A percentile compares a stretch with the other conserved stretches of the same genome.
Conservation (phyloP, 2,888 invertebrate species). For the Ecdyonurus torrentis region DNA sequence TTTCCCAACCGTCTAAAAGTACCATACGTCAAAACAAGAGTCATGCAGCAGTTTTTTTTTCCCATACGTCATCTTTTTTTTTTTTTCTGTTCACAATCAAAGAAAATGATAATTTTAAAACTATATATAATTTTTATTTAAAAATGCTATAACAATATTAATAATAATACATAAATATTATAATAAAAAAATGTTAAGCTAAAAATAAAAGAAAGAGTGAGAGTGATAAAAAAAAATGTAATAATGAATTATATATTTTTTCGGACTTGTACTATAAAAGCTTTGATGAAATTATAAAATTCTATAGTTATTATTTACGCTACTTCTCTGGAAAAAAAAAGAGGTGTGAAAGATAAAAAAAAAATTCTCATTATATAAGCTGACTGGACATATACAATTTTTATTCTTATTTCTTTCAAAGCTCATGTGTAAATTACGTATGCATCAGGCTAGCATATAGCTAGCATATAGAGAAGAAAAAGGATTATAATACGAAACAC, state of each 20-base stretch:
- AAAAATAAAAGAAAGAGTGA: background rate
- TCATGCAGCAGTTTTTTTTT: background rate
- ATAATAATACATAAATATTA: background rate
- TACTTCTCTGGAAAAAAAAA: background rate
- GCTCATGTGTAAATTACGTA: background rate
- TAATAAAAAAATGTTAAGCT: too few relatives aligned
- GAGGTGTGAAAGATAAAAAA: background rate
- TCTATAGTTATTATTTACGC: background rate
- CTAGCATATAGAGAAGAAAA: too few relatives aligned
- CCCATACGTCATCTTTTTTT: background rate
- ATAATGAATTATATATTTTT: background rate
- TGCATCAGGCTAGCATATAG: background rate
- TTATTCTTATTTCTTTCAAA: too few relatives aligned
- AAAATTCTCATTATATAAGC: background rate
- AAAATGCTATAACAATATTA: too few relatives aligned
- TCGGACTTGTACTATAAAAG: background rate
- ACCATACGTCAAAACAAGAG: background rate
- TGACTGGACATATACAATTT: background rate
- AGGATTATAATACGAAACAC: too few relatives aligned
- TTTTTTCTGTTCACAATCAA: background rate
- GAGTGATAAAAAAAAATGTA: background rate
- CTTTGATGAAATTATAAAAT: background rate
- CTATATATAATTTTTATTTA: background rate
- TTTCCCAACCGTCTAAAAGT: background rate
- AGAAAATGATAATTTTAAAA: background rate